These are phyloP conservation scores for Cephalophus harveyi DNA, from an alignment of 2,113 vertebrate species.

Conservation along the genomic window DNA sequence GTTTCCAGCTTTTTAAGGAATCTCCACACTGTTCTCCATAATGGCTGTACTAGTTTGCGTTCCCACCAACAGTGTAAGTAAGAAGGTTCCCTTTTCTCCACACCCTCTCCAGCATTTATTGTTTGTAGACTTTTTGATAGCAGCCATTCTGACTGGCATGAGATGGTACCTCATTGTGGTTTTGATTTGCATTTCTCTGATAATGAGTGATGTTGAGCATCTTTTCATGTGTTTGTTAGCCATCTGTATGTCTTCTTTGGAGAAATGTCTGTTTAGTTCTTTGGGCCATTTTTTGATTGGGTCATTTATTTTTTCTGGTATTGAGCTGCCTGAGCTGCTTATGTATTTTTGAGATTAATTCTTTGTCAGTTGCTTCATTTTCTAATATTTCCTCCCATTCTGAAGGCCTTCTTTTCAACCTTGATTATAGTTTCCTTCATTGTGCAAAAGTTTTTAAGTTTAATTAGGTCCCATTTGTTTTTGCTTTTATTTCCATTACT, in stretches of 20 bases:
- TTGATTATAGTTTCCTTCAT: neutral
- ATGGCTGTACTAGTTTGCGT: neutral
- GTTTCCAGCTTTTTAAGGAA: neutral
- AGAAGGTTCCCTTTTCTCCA: neutral
- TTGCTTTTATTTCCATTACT: neutral
- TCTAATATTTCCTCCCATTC: neutral
- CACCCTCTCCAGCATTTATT: neutral
- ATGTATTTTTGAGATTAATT: neutral
- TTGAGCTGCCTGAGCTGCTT: neutral
- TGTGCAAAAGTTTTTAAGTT: neutral
- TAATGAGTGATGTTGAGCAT: neutral
- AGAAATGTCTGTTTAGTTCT: neutral
- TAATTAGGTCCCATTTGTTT: neutral
- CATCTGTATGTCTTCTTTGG: neutral
- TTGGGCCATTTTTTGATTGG: neutral
- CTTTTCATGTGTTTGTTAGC: neutral
- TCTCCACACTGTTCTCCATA: neutral
- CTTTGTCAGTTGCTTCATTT: neutral
- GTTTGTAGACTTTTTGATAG: neutral
- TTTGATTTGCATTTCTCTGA: neutral
- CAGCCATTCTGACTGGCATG: neutral
- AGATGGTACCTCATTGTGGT: neutral
- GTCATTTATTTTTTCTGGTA: neutral
- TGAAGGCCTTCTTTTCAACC: neutral
- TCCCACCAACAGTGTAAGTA: neutral